Conservation (phyloP, 2,888 invertebrate genomes). For the Amblyjoppa proteus region DNA sequence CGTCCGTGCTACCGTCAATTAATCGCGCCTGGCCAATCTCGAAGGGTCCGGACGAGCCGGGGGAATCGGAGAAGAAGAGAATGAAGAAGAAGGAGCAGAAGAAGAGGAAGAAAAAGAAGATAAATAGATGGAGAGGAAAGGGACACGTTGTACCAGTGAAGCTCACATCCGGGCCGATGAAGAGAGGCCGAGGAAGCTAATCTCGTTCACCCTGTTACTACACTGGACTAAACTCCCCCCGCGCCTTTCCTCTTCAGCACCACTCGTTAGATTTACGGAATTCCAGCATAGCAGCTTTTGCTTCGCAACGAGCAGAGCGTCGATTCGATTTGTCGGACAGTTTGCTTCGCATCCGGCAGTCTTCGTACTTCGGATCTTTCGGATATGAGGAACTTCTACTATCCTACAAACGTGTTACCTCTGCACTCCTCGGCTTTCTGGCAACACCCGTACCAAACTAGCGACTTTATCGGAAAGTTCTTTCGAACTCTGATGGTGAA, state of each 20-base stretch:
- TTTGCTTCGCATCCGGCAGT: constrained; percentile 68
- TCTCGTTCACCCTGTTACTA: constrained; percentile 70
- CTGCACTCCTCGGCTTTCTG: neutral
- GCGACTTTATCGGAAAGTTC: neutral
- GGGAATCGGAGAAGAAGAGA: constrained; percentile 60
- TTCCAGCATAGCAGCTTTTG: constrained; percentile 13
- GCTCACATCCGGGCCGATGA: constrained; percentile 41
- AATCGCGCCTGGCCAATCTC: constrained; percentile 82
- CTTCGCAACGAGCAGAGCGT: constrained; percentile 67
- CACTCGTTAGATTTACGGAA: constrained; percentile 73
- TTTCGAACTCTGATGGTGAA: neutral
- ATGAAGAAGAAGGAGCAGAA: constrained; percentile 47
- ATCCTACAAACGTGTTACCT: neutral
- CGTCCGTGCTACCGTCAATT: constrained; percentile 79
- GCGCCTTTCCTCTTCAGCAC: constrained; percentile 54
- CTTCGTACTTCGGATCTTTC: neutral
- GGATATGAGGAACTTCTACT: constrained; percentile 12
- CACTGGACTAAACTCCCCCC: constrained; percentile 30
- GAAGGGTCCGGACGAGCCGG: constrained; percentile 53
- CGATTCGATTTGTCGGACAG: constrained; percentile 81
- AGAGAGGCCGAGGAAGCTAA: constrained; percentile 73
- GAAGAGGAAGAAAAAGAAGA: constrained; percentile 55
- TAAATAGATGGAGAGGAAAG: constrained; percentile 51
- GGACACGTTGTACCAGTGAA: neutral
- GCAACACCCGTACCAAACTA: neutral